Base-by-base conservation (phyloP, 2,113 vertebrate species). In the Etheostoma cragini region DNA sequence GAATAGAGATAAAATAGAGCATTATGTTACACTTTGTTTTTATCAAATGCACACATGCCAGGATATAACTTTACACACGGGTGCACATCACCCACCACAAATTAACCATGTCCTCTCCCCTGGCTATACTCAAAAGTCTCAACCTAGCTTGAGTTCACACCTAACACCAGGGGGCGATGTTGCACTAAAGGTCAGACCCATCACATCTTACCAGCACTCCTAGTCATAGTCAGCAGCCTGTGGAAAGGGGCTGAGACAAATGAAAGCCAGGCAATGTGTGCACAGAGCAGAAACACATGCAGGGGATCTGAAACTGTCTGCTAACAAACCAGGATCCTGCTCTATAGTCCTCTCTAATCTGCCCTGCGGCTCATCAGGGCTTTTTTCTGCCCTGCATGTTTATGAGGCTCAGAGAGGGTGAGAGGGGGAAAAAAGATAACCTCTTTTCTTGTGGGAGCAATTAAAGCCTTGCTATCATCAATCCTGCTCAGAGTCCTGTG, bases 371-470 rank as follows among this genome's bases (percentile, higher is more conserved):
- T 93, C 76, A 90, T 82, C 71, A 72, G 91, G 76, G 62, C 81
- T 88, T 94, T 92, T 92, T 94, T 93, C 90, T 92, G 68, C 67
- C n/a, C 91, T 82, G 83, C 84, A 81, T 91, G 94, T 92, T 89
- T 88, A 91, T 89, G 94, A 89, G 89, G 88, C 87, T 80, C 69
- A 88, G 80, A 81, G 78, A 24, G 76, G 84, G 78, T 42, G 85
- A 79, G 82, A 82, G 54, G 66, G 74, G 66, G 15, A 15, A 56
- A 84, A 81, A 84, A 78, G 82, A 65, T 82, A 92, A 80, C 83
- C 30, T 4, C 75, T 80, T 83, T 74, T 95, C 95, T 95, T 83
- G 26, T 4, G 94, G 92, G 92, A 93, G 89, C 89, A 42, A 83
- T 94, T 94, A 92, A 86, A 87, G 61, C 87, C 46, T 84, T 69